Conservation (phyloP, 2,113 vertebrate genomes). For the Azemiops feae region DNA sequence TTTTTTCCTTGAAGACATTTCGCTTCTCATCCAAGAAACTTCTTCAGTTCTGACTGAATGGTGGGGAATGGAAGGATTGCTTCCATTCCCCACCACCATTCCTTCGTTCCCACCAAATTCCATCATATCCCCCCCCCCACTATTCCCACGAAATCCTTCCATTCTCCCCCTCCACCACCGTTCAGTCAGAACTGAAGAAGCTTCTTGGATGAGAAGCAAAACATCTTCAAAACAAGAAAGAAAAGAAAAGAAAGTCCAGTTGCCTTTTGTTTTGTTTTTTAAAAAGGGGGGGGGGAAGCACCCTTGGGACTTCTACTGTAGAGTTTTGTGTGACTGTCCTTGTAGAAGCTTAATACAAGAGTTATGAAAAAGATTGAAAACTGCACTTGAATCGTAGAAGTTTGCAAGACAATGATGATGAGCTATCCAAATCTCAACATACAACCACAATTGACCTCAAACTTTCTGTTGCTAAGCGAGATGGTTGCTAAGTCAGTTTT, state of each 20-base stretch:
- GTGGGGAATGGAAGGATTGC: not conserved
- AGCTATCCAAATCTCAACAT: not conserved
- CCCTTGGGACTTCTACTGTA: not conserved
- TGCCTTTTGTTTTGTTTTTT: too few species aligned
- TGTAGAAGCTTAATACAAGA: not conserved
- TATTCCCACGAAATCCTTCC: not conserved
- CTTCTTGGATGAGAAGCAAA: not conserved
- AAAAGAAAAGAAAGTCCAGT: not conserved
- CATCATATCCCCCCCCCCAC: too few species aligned
- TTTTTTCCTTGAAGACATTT: not conserved
- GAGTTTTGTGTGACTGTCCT: not conserved
- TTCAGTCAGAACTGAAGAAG: not conserved
- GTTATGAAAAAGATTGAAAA: not conserved
- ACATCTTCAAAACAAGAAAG: not conserved
- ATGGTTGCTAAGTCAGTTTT: not conserved
- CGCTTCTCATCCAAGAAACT: not conserved
- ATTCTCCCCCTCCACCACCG: not conserved
- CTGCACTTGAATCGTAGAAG: not conserved
- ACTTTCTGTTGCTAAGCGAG: not conserved
- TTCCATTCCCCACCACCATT: not conserved
- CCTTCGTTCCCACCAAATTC: not conserved
- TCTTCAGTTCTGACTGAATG: not conserved
- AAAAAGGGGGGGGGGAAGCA: not conserved
- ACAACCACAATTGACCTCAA: not conserved
- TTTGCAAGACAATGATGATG: not conserved